Conservation (phyloP, 2,113 vertebrate genomes). For the Petrocephalus zakoni region DNA sequence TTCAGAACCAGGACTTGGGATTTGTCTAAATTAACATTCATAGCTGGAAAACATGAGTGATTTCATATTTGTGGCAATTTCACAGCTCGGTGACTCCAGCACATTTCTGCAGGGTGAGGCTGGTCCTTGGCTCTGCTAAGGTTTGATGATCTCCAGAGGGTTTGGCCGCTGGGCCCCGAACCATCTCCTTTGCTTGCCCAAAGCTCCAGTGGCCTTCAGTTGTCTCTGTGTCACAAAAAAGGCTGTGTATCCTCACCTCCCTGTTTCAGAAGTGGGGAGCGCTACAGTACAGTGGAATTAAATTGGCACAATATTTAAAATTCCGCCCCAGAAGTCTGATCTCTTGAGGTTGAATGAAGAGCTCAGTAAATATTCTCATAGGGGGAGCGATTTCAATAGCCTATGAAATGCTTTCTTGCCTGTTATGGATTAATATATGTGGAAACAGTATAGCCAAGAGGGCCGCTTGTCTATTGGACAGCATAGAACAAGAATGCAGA, state of each 20-base stretch:
- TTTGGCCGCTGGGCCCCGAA: neutral
- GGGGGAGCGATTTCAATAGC: neutral
- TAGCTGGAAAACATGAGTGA: neutral
- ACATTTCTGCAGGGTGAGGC: neutral
- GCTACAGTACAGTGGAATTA: neutral
- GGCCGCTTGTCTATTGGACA: neutral
- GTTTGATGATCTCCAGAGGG: neutral
- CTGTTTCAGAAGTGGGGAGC: neutral
- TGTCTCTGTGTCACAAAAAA: neutral
- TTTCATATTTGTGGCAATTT: slow-evolving; percentile 18
- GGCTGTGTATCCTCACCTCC: neutral
- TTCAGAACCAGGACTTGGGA: neutral
- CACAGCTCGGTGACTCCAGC: slow-evolving; percentile 6
- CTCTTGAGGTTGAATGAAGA: neutral
- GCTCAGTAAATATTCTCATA: neutral
- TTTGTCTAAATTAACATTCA: slow-evolving; percentile 9
- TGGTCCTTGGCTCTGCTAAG: neutral
- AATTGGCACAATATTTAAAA: neutral
- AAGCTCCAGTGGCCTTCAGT: neutral
- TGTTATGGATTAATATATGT: neutral
- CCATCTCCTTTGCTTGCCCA: neutral
- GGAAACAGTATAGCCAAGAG: neutral
- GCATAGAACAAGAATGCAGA: neutral
- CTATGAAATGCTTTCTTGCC: neutral
- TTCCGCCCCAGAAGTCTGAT: neutral